A percentile compares a stretch with the other conserved stretches of the same genome.
These are phyloP conservation scores for Okapia johnstoni DNA, from an alignment of 2,113 vertebrate genomes.

Conservation along the genomic window DNA sequence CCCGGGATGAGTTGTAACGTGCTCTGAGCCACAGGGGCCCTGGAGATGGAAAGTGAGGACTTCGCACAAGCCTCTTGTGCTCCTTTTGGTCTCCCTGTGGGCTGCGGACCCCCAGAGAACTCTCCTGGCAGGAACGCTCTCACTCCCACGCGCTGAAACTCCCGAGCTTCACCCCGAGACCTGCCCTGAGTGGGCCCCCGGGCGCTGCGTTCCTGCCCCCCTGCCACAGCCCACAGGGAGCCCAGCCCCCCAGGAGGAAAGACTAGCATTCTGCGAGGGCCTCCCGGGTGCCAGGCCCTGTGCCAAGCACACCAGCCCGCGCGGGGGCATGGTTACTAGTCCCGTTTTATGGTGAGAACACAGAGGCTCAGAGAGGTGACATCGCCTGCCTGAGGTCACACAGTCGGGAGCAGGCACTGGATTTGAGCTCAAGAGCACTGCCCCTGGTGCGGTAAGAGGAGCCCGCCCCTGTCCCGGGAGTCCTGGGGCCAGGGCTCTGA, in stretches of 20 bases:
- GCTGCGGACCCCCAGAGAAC: not conserved
- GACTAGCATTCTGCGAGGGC: not conserved
- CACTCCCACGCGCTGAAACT: not conserved
- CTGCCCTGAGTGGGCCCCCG: not conserved
- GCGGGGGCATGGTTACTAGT: not conserved
- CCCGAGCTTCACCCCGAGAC: not conserved
- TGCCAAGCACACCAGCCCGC: not conserved
- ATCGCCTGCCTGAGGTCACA: not conserved
- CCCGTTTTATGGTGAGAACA: not conserved
- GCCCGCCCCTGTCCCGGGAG: rapidly evolving
- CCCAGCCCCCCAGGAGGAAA: not conserved
- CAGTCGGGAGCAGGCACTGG: not conserved
- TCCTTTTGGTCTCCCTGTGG: not conserved
- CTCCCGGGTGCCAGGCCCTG: not conserved
- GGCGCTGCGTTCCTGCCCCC: not conserved
- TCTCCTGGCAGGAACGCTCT: not conserved
- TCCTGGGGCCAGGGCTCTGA: not conserved
- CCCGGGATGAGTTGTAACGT: rapidly evolving
- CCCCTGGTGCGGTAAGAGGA: not conserved
- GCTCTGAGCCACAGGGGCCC: not conserved
- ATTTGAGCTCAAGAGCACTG: not conserved
- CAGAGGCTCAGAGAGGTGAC: not conserved
- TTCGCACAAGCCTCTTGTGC: not conserved
- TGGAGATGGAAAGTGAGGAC: not conserved
- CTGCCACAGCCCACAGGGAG: not conserved